These are phyloP conservation scores for Phaethornis superciliosus DNA, from an alignment of 2,113 vertebrate species.

Conservation along the genomic window DNA sequence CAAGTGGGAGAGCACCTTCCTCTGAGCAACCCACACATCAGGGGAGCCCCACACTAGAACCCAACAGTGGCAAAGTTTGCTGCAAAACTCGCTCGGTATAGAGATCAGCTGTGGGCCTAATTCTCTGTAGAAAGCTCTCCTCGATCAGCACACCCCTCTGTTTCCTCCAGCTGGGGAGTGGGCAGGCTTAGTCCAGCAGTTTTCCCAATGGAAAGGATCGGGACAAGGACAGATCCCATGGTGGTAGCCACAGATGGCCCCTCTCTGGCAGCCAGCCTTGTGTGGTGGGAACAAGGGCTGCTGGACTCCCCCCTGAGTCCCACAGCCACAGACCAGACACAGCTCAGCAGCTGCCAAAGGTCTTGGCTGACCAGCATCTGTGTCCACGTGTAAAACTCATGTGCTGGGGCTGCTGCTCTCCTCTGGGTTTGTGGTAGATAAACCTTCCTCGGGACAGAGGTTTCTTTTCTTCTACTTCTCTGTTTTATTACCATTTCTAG, in stretches of 20 bases:
- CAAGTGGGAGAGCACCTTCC: too few species aligned
- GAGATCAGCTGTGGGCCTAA: neutral
- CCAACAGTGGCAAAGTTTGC: neutral
- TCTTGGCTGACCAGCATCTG: neutral
- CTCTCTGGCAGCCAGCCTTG: neutral
- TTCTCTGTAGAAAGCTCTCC: neutral
- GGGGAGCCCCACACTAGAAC: too few species aligned
- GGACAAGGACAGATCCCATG: neutral
- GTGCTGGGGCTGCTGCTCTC: neutral
- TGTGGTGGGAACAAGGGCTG: neutral
- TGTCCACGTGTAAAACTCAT: fast-evolving
- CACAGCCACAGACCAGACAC: too few species aligned
- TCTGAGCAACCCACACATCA: too few species aligned
- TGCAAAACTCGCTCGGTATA: fast-evolving
- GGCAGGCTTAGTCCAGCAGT: neutral
- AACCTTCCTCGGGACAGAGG: neutral
- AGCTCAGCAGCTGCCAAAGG: neutral
- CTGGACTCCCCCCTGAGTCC: neutral
- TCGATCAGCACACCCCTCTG: too few species aligned
- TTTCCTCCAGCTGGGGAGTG: neutral
- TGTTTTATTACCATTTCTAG: neutral
- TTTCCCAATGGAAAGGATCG: fast-evolving
- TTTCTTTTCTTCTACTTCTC: neutral
- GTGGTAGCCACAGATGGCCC: too few species aligned
- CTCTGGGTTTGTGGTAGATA: neutral